A percentile compares a stretch with the other conserved stretches of the same genome.
phyloP scores from a whole-genome alignment of 1,140 invertebrate species.

The Doryteuthis pealeii region DNA sequence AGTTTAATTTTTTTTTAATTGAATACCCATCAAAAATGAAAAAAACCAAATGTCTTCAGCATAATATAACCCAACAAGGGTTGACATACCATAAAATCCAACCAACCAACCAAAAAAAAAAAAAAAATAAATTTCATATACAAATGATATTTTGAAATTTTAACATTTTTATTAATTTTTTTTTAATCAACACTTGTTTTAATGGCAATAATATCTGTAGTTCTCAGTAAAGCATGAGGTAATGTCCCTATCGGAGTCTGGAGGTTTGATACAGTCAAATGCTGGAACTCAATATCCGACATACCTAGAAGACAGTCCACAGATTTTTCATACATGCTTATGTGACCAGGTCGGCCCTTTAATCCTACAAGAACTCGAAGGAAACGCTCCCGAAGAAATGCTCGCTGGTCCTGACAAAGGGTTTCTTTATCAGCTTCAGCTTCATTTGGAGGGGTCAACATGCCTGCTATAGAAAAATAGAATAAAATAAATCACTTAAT shows the following conservation, averaged over 20 bases:
- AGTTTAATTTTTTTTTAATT: no score
- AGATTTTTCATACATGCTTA: slow-evolving; percentile 48
- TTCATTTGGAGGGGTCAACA: neutral
- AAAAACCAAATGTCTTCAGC: no score
- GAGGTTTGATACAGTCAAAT: slow-evolving; percentile 50
- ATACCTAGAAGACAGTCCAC: slow-evolving; percentile 42
- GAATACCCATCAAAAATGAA: no score
- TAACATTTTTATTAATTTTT: no score
- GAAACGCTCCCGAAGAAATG: slow-evolving; percentile 53
- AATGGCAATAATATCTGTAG: slow-evolving; percentile 51
- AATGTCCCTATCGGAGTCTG: slow-evolving; percentile 55
- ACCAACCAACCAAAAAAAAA: no score
- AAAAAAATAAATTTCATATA: no score
- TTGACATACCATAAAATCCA: no score
- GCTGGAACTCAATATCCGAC: slow-evolving; percentile 51
- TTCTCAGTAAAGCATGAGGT: slow-evolving; percentile 50
- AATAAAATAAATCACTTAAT: neutral
- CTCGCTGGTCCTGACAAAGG: slow-evolving; percentile 43
- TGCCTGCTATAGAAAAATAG: neutral
- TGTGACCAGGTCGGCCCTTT: slow-evolving; percentile 34
- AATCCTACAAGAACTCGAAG: slow-evolving; percentile 44
- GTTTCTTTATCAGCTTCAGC: neutral
- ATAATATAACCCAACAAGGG: no score
- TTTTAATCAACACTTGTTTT: slow-evolving; percentile 18
- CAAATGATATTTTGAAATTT: no score